Evolutionary conservation across 2,113 vertebrate species (phyloP).

Genomic region (Phalacrocorax aristotelis): DNA sequence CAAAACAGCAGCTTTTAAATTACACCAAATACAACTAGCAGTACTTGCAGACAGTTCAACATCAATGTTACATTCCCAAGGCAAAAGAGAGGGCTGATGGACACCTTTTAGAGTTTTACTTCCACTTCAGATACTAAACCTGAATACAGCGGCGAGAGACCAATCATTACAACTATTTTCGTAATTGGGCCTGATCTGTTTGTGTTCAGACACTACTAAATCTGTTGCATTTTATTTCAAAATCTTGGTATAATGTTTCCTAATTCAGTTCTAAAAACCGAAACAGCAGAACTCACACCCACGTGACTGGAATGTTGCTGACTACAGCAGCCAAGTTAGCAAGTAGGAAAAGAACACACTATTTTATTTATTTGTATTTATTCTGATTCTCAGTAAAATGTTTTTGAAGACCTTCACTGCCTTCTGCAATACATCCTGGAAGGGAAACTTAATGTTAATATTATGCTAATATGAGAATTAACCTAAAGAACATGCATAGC

Average conservation of each 20-base stretch:
- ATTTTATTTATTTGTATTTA: background rate
- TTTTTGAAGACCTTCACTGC: background rate
- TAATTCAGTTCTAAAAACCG: background rate
- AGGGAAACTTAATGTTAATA: background rate
- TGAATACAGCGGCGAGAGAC: background rate
- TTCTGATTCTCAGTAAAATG: background rate
- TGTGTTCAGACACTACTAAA: background rate
- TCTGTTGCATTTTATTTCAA: background rate
- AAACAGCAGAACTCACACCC: background rate
- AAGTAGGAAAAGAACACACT: background rate
- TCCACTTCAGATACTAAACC: background rate
- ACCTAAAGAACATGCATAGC: background rate
- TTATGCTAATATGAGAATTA: background rate
- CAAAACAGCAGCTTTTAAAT: conserved; percentile 8
- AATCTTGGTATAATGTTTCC: background rate
- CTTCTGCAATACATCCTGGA: background rate
- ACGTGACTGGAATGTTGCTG: background rate
- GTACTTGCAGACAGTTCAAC: background rate
- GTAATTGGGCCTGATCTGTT: background rate
- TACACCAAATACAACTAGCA: background rate
- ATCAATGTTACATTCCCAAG: background rate
- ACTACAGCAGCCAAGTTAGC: background rate
- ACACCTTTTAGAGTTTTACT: background rate
- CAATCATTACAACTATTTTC: background rate
- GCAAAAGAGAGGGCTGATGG: background rate